Base-by-base conservation (phyloP, 2,888 invertebrate genomes). In the Leucozona laternaria region DNA sequence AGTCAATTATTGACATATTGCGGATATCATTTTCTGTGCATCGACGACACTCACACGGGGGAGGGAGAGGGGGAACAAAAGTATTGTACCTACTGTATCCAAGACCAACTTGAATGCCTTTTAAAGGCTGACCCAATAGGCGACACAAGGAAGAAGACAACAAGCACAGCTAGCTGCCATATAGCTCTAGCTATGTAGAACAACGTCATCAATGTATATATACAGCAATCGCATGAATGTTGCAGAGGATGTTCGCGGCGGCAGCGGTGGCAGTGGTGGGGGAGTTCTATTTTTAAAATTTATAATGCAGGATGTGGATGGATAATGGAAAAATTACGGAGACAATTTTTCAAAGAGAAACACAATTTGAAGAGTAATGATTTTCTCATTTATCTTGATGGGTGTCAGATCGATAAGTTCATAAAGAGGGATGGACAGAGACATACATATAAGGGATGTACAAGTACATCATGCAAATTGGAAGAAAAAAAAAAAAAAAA, bases 1-100 rank as follows among this genome's bases (percentile, higher is more conserved):
- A 81, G 73, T 73, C 81, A 85, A 60, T 85, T 73, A 85, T 81
- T 85, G 85, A 81, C 75, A 78, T 85, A 85, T 85, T 85, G 77
- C 85, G 85, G 81, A 85, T 85, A 78, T 85, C 68, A 73, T 48
- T 77, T 58, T 64, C 72, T 53, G 48, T 66, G 40, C 4, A 55
- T 58, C 50, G 22, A 34, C 53, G n/a, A 37, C 6, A 2, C n/a
- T n/a, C n/a, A n/a, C n/a, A n/a, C n/a, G 20, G 15, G 17, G 31
- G 13, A 22, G 8, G 48, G 11, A 2, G n/a, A 6, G 22, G 22
- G 25, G 22, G 13, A 15, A 2, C 2, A 0, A 17, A 20, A 34
- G 31, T 17, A 28, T 17, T 34, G 4, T 50, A 48, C 34, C 66
- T 28, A 43, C 28, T 50, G 15, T 37, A 50, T 50, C 66, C 66